Evolutionary conservation across 2,113 vertebrate species (phyloP), one percentile per base, ranked within the genome.

Genomic region (Leiothrix lutea): DNA sequence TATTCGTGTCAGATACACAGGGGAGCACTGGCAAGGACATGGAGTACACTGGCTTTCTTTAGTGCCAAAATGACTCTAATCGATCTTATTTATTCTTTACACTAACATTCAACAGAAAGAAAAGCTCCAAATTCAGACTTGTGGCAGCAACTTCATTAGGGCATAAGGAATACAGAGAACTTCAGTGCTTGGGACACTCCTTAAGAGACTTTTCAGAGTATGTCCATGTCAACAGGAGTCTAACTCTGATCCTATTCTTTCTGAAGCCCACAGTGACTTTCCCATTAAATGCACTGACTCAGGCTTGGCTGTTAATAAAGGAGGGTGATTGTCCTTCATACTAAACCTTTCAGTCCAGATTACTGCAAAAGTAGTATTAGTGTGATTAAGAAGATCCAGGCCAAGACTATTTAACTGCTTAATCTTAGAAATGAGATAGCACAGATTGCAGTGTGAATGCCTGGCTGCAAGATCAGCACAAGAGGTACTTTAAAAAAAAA

Each of bases 331-430:
- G 87, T 90, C 79, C 74, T 93, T 86, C 58, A 48, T 44, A 25
- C 25, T 80, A 86, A 92, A 88, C 72, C 72, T 83, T 93, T 92
- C 88, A 86, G 80, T 21, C 60, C 38, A 80, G 45, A 84, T 78
- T 67, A 71, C 33, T 95, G 91, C 92, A 91, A 92, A 96, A 95
- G 56, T 80, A 51, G 33, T 94, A 71, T 95, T 92, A 93, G 88
- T 44, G 75, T 88, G 89, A 97, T 96, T 88, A 90, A 70, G 82
- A 73, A 90, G 80, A 74, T 56, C 51, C 64, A 90, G 88, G 88
- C 95, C 95, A 95, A 88, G 67, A 44, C 60, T 70, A 66, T 90
- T 94, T 92, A 91, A 92, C 80, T 92, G 86, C 72, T 67, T 92
- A 22, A 86, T 93, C 80, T 93, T 84, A 54, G 47, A 83, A 90